phyloP scores from a whole-genome alignment of 2,888 invertebrate species.

The Iphiclides podalirius region DNA sequence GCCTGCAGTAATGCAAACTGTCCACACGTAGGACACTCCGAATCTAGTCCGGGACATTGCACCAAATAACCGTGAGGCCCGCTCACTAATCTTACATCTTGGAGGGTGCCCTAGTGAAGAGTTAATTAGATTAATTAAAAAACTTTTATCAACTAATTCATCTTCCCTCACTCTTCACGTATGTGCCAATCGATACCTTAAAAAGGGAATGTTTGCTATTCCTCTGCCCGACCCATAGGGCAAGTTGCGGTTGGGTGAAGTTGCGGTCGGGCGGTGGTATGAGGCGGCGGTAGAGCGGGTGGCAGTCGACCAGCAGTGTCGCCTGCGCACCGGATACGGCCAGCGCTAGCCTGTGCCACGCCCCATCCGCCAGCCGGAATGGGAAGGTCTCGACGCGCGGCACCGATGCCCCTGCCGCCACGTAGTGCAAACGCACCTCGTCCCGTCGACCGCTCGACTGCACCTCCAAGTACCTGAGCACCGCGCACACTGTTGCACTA shows the following conservation, averaged over 20 bases:
- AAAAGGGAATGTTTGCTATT: slow-evolving; percentile 91
- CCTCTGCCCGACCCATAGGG: slow-evolving; percentile 93
- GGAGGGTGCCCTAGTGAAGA: slow-evolving; percentile 87
- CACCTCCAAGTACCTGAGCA: slow-evolving; percentile 91
- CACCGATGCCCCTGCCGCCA: slow-evolving; percentile 81
- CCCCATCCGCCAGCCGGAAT: slow-evolving; percentile 91
- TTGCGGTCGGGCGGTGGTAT: slow-evolving; percentile 89
- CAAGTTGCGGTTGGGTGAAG: slow-evolving; percentile 85
- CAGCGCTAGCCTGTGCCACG: slow-evolving; percentile 93
- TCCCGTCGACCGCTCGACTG: slow-evolving; percentile 94
- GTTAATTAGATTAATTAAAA: neutral
- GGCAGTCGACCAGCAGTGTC: slow-evolving; percentile 92
- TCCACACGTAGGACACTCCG: slow-evolving; percentile 94
- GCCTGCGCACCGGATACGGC: slow-evolving; percentile 91
- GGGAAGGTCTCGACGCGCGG: slow-evolving; percentile 92
- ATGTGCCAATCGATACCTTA: slow-evolving; percentile 82
- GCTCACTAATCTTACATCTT: slow-evolving; percentile 91
- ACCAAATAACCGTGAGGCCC: slow-evolving; percentile 92
- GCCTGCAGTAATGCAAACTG: slow-evolving; percentile 92
- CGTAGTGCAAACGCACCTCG: slow-evolving; percentile 92
- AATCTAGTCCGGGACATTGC: slow-evolving; percentile 92
- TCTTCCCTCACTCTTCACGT: too few species aligned
- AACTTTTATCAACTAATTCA: neutral
- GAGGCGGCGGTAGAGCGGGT: slow-evolving; percentile 89
- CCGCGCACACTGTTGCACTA: slow-evolving; percentile 42